phyloP scores from a whole-genome alignment of 2,888 invertebrate species.

The Eledone cirrhosa region DNA sequence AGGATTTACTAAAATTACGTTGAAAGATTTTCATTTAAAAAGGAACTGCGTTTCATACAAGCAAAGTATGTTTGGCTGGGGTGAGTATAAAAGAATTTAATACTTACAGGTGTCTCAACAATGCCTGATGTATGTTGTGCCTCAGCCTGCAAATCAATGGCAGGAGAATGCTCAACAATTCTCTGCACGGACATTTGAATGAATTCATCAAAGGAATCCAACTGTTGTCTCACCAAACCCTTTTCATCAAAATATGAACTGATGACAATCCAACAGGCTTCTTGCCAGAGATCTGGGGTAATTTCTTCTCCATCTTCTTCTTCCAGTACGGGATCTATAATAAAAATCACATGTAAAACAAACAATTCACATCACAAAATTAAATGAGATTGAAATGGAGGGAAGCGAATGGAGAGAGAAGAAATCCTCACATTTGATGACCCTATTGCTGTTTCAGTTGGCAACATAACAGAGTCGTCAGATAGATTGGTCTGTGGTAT shows the following conservation, averaged over 20 bases:
- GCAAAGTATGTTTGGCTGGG: too few species aligned
- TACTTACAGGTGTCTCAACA: conserved; percentile 70
- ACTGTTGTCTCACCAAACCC: conserved; percentile 96
- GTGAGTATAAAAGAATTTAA: too few species aligned
- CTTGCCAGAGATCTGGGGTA: conserved; percentile 98
- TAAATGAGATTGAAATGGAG: too few species aligned
- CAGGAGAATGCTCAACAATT: conserved; percentile 98
- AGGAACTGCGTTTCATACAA: too few species aligned
- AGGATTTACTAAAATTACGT: too few species aligned
- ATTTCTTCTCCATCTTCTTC: conserved; percentile 80
- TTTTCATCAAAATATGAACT: conserved; percentile 99
- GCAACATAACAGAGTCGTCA: too few species aligned
- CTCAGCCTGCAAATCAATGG: conserved; percentile 95
- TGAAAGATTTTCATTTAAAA: too few species aligned
- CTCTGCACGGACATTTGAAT: conserved; percentile 99
- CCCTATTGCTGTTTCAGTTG: too few species aligned
- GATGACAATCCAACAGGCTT: conserved; percentile 99
- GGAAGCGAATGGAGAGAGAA: too few species aligned
- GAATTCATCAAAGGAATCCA: conserved; percentile 99
- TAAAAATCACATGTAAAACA: neutral
- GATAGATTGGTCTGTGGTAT: too few species aligned
- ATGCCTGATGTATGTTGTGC: conserved; percentile 95
- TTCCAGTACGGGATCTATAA: conserved; percentile 48
- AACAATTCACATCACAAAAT: neutral
- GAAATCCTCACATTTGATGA: too few species aligned